Evolutionary conservation across 1,140 invertebrate species (phyloP), one percentile per base, ranked within the genome.

Genomic region (Patella vulgata): DNA sequence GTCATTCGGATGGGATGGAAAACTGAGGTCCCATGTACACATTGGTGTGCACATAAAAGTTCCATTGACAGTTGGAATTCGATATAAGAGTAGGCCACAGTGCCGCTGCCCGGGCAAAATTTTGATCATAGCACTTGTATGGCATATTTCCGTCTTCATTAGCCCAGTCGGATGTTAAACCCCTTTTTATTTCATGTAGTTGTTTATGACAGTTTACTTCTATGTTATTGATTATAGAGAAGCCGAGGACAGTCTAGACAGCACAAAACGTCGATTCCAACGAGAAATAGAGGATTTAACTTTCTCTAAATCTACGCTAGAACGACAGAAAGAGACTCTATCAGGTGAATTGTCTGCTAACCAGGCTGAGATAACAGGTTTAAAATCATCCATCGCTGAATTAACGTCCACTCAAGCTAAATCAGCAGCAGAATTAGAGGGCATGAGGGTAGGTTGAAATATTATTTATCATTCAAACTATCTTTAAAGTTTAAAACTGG

Each of bases 361-460:
- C 5, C 63, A 66, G 36, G 66, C 71, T n/a, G 79, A 83, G 63
- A 63, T 80, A 0, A 39, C 63, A 25, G 75, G 74, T 14, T 63
- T 85, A 2, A 82, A 79, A 57, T 52, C 67, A 33, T 71, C 78
- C 30, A 61, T 84, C 5, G 76, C 76, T 9, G 69, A 83, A 62
- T 60, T 77, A 0, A 76, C 77, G 1, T 73, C 81, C 11, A 69
- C 77, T 1, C 78, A 83, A 30, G 76, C 75, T 46, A 75, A 74
- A 19, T 55, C 84, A 17, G 66, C 68, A n/a, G 77, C 79, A 14
- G 73, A 84, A 52, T 62, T 85, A 27, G 71, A 79, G n/a, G 70
- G 71, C 8, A 75, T 78, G 9, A 82, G 82, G 71, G 75, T 82
- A 56, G 23, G 71, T 33, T 19, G 27, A 3, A n/a, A n/a, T n/a